phyloP scores from a whole-genome alignment of 2,888 invertebrate genomes.

The Nephrotoma appendiculata region DNA sequence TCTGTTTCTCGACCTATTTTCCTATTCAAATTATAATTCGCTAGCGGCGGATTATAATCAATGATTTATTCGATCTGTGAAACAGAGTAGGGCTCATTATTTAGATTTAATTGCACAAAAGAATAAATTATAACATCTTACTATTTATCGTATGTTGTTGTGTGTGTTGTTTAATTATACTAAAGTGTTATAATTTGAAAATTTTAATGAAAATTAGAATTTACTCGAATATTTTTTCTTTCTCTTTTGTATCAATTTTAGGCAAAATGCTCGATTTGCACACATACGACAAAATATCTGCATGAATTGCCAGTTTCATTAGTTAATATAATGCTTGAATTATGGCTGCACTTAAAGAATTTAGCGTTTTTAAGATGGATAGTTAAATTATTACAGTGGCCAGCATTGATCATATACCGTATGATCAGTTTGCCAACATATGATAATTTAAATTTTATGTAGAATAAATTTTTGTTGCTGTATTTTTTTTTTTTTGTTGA shows the following conservation, averaged over 20 bases:
- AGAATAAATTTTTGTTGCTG: neutral
- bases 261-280: conserved; percentile 28
- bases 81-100: neutral
- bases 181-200: neutral
- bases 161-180: neutral
- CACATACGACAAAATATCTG: conserved; percentile 26
- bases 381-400: conserved; percentile 28
- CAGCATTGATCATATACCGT: conserved; percentile 26
- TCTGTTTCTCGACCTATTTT: neutral
- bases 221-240: conserved; percentile 12
- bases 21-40: too few relatives aligned
- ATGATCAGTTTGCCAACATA: conserved; percentile 25
- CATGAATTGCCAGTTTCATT: conserved; percentile 27
- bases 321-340: conserved; percentile 24
- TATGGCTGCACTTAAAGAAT: conserved; percentile 25
- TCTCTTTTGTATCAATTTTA: conserved; percentile 20
- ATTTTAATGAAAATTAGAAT: neutral
- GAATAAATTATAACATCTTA: neutral
- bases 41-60: neutral
- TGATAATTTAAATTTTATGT: conserved; percentile 21
- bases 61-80: neutral
- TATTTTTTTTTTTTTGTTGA: conserved; percentile 1
- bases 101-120: neutral
- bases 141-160: neutral
- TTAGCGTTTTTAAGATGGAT: conserved; percentile 25